These are phyloP conservation scores for Miichthys miiuy DNA, from an alignment of 2,797 vertebrate species.

Conservation along the genomic window DNA sequence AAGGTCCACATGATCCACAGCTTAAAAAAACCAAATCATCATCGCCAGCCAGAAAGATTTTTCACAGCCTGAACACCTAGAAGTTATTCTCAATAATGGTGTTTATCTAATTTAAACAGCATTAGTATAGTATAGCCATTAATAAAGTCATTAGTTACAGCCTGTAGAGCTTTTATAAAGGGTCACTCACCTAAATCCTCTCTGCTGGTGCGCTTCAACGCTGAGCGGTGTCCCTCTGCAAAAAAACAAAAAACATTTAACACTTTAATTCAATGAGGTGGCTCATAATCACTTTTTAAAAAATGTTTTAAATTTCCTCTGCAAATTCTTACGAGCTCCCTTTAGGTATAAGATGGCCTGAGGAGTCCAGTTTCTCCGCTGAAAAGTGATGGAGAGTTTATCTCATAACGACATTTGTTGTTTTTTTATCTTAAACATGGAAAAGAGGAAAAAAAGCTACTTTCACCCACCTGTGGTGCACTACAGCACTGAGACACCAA, in stretches of 20 bases:
- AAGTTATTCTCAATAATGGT: not conserved
- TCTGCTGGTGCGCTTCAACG: slow-evolving; percentile 61
- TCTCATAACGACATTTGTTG: not conserved
- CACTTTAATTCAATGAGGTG: not conserved
- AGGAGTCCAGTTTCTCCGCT: slow-evolving; percentile 78
- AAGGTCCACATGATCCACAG: not conserved
- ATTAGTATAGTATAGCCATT: not conserved
- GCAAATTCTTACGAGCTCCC: slow-evolving; percentile 71
- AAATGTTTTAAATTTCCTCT: not conserved
- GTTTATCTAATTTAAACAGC: not conserved
- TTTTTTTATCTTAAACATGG: not conserved
- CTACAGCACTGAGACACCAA: slow-evolving; percentile 62
- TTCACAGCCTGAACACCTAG: slow-evolving; percentile 1
- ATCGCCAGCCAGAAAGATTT: not conserved
- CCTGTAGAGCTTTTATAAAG: not conserved
- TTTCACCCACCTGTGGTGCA: slow-evolving; percentile 56
- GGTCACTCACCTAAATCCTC: slow-evolving; percentile 48
- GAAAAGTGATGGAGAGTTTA: not conserved
- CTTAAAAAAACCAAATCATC: not conserved
- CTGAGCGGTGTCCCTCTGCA: slow-evolving; percentile 67
- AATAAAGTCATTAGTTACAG: not conserved
- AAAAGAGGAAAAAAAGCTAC: not conserved
- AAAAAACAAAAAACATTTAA: slow-evolving; percentile 20
- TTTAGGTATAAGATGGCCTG: slow-evolving; percentile 79
- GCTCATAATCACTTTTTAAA: not conserved